These are phyloP conservation scores for Colostygia pectinataria DNA, from an alignment of 2,888 invertebrate species.

Conservation along the genomic window DNA sequence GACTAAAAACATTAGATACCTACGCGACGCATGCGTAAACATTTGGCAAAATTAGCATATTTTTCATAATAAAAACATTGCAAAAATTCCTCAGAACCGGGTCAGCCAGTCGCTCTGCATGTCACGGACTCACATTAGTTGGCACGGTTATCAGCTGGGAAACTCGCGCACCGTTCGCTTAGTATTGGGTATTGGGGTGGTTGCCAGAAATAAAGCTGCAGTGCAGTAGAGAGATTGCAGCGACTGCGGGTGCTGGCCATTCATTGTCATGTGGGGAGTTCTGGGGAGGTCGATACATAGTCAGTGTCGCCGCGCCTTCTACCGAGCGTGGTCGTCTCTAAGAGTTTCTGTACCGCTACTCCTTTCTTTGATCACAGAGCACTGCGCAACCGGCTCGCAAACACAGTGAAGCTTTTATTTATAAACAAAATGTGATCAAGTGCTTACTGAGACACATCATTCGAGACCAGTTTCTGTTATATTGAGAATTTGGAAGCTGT, in stretches of 20 bases:
- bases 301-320: slow-evolving; percentile 69
- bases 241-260: slow-evolving; percentile 69
- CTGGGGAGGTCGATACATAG: slow-evolving; percentile 65
- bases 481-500: slow-evolving; percentile 17
- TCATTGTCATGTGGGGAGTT: slow-evolving; percentile 68
- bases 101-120: slow-evolving; percentile 51
- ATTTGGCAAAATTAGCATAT: slow-evolving; percentile 22
- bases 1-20: background rate
- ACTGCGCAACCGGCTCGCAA: slow-evolving; percentile 48
- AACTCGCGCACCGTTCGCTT: slow-evolving; percentile 40
- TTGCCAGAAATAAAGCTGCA: slow-evolving; percentile 82
- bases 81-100: slow-evolving; percentile 43
- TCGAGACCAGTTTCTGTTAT: slow-evolving; percentile 45
- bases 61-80: slow-evolving; percentile 24
- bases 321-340: slow-evolving; percentile 52
- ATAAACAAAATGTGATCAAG: slow-evolving; percentile 61
- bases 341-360: slow-evolving; percentile 17
- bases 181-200: slow-evolving; percentile 54
- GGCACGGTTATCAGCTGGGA: slow-evolving; percentile 45
- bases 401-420: slow-evolving; percentile 59
- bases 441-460: slow-evolving; percentile 36
- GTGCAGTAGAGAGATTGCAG: slow-evolving; percentile 79
- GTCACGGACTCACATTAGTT: slow-evolving; percentile 41
- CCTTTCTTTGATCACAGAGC: slow-evolving; percentile 35
- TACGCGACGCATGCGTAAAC: slow-evolving; percentile 24